Conservation (phyloP, 2,797 vertebrate species). For the Lemur catta region DNA sequence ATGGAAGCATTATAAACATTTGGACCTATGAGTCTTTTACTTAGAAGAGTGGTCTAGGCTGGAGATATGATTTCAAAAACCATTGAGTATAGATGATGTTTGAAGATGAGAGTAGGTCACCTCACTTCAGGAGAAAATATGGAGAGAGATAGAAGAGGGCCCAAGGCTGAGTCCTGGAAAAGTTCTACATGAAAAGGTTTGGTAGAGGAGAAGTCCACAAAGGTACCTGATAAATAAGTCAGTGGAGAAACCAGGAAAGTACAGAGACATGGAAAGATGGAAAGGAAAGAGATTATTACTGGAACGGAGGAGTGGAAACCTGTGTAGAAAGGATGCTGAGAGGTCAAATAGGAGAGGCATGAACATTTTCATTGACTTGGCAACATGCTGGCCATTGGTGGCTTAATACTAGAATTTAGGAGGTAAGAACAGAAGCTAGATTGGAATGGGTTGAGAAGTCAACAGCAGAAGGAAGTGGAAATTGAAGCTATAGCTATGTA, state of each 20-base stretch:
- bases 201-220: neutral
- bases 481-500: neutral
- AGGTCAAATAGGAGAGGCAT: neutral
- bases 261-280: neutral
- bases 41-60: neutral
- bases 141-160: neutral
- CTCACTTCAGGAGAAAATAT: neutral
- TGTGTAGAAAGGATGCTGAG: neutral
- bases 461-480: neutral
- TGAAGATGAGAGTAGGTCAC: constrained; percentile 13
- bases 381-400: neutral
- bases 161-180: neutral
- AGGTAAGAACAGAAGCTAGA: neutral
- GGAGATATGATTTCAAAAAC: neutral
- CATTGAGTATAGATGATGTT: neutral
- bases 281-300: neutral
- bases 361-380: neutral
- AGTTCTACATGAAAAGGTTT: neutral
- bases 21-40: neutral
- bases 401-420: neutral
- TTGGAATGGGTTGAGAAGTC: neutral
- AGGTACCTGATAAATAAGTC: neutral
- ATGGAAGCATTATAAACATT: neutral
- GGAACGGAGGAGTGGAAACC: neutral
- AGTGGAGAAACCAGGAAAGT: neutral